Base-by-base conservation (phyloP, 2,113 vertebrate species). In the Martes martes region DNA sequence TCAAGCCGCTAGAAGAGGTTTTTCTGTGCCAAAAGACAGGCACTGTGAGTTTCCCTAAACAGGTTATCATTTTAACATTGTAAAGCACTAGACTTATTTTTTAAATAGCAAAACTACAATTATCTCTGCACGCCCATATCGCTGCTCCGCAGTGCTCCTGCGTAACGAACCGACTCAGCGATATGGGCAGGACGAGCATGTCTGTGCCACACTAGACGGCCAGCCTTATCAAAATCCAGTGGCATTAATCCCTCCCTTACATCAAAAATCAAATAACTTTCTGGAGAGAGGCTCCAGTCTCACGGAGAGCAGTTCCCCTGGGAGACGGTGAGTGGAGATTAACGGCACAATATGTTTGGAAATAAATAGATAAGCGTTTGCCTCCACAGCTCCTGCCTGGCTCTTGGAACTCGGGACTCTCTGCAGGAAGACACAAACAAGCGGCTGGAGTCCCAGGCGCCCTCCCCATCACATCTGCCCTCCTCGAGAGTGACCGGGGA, bases 181-280 rank as follows among this genome's bases (percentile, higher is more conserved):
- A 89, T 3, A 87, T 0, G 2, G 52, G 57, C 2, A 3, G 95
- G 96, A 94, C 80, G 69, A 93, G 92, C 55, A 33, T 33, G 52
- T 87, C 92, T 50, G 18, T 33, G 26, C 94, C 95, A 67, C 18
- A 88, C 97, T 23, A 92, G 85, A 95, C 50, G 36, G 97, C 93
- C 24, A 2, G 96, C 94, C 95, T 98, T 98, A 98, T 98, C 97
- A 98, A 98, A 98, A 98, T 92, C 97, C 98, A 97, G 79, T 94
- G 28, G 91, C 97, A 98, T 98, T 98, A 98, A 98, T 98, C 96
- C 95, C 81, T 96, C 97, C 80, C 96, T 97, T 97, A 97, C 97
- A 96, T 94, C 89, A 88, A 95, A 98, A 98, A 99, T 98, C 98
- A 98, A 98, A 97, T 98, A 98, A 96, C 96, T 97, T 99, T 50